Conservation (phyloP, 2,888 invertebrate genomes). For the Tryphoninae sp. region DNA sequence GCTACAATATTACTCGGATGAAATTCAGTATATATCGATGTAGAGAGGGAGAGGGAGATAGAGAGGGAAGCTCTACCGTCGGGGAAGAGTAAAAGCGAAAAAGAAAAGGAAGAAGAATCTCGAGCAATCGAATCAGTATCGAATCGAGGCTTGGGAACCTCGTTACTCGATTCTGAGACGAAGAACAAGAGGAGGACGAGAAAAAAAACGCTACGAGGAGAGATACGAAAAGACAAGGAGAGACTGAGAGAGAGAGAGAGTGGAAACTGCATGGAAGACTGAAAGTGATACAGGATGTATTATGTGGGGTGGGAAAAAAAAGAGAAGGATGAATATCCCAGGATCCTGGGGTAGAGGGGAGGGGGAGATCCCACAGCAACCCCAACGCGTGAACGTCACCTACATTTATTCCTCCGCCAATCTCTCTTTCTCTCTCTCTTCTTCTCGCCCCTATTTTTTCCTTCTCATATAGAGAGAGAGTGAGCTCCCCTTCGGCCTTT, state of each 20-base stretch:
- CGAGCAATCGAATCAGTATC: constrained; percentile 64
- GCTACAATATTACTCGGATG: constrained; percentile 57
- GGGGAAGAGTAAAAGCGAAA: constrained; percentile 40
- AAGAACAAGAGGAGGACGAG: constrained; percentile 11
- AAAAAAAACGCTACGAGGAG: not conserved
- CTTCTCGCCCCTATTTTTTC: constrained; percentile 47
- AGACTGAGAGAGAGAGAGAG: not conserved
- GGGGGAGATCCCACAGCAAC: constrained; percentile 7
- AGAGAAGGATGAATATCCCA: constrained; percentile 39
- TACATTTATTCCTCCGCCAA: constrained; percentile 62
- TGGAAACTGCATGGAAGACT: constrained; percentile 16
- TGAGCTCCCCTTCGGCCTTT: constrained; percentile 63
- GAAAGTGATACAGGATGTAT: constrained; percentile 24
- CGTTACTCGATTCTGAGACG: constrained; percentile 59
- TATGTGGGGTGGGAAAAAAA: constrained; percentile 6
- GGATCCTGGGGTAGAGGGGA: constrained; percentile 3
- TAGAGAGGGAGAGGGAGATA: constrained; percentile 15
- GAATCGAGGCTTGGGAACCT: constrained; percentile 63
- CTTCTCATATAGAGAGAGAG: not conserved
- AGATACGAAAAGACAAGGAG: not conserved
- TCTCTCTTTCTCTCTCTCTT: constrained; percentile 51
- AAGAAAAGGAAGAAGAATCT: constrained; percentile 56
- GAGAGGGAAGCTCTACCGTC: constrained; percentile 6
- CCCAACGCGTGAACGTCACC: constrained; percentile 60
- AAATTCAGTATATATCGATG: constrained; percentile 45